Conservation (phyloP, 2,888 invertebrate genomes). For the Lamellibrachia satsuma region DNA sequence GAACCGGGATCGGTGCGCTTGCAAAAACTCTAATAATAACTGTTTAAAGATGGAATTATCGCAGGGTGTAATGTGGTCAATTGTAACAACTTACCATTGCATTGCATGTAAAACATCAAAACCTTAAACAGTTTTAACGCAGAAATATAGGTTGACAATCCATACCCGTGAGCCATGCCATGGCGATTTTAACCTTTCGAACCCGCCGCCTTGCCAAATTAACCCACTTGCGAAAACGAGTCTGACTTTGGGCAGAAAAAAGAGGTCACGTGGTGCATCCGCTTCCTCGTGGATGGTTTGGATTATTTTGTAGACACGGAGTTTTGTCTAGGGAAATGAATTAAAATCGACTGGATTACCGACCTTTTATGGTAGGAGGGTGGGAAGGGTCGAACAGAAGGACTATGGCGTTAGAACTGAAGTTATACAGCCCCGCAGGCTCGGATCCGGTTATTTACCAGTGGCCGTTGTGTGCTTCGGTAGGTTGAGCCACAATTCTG, state of each 20-base stretch:
- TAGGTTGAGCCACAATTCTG: neutral
- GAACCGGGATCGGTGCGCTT: too few relatives aligned
- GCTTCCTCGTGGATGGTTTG: constrained; percentile 17
- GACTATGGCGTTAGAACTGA: constrained; percentile 25
- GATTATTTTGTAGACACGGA: neutral
- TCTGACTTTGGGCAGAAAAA: neutral
- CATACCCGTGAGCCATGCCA: neutral
- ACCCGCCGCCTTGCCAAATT: neutral
- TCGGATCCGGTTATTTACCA: constrained; percentile 29
- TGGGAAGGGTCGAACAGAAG: neutral
- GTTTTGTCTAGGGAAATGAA: neutral
- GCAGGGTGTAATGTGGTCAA: neutral
- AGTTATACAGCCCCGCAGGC: constrained; percentile 28
- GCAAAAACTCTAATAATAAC: too few relatives aligned
- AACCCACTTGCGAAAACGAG: constrained; percentile 17
- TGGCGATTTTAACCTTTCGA: neutral
- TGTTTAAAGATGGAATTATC: too few relatives aligned
- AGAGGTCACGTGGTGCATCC: constrained; percentile 7
- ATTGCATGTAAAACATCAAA: neutral
- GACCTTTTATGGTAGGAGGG: neutral
- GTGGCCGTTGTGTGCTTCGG: constrained; percentile 28
- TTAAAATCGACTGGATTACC: neutral
- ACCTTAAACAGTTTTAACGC: neutral
- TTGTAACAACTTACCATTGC: neutral
- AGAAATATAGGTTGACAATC: neutral